Evolutionary conservation across 2,797 vertebrate species (phyloP), one percentile per base, ranked within the genome.

Genomic region (Cossypha caffra): DNA sequence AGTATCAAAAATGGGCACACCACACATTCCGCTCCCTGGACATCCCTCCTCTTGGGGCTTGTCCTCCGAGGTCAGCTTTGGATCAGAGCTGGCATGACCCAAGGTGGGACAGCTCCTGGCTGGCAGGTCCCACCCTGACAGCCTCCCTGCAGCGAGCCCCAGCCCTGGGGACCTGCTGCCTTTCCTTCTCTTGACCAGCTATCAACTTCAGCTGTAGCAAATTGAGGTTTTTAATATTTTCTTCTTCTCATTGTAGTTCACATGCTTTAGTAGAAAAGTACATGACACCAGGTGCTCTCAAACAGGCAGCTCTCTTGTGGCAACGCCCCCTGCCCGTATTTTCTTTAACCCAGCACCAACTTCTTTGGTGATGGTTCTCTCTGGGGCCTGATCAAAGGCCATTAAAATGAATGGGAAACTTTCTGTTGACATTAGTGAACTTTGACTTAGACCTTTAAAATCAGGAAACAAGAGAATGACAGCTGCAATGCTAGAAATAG

Each of bases 21-120:
- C 2, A 17, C 5, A 33, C 17, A 10, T 16, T 54, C 57, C 11
- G 13, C 14, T 9, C 2, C 0, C 0, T 25, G 57, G 23, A 13
- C 54, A 48, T 35, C 28, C 7, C 13, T 57, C 9, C 10, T 71
- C 35, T 28, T 16, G 19, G 7, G 20, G 1, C 29, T 95, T 92
- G 25, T 54, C 28, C 33, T 62, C 11, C 13, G 31, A 31, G n/a
- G 42, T 71, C 26, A 74, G 29, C 24, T 21, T 26, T 59, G 80
- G 21, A n/a, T 86, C 52, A 69, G 59, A 85, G 35, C 12, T 64
- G 67, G 9, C 17, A 31, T 0, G 2, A 63, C 25, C 11, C 15
- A 57, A 71, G 18, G 2, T 66, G 58, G 31, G 58, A 62, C 0
- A 0, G 25, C 11, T 79, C 20, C 47, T 37, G 40, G 6, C 17